Conservation (phyloP, 2,888 invertebrate species). For the Agrotis puta region DNA sequence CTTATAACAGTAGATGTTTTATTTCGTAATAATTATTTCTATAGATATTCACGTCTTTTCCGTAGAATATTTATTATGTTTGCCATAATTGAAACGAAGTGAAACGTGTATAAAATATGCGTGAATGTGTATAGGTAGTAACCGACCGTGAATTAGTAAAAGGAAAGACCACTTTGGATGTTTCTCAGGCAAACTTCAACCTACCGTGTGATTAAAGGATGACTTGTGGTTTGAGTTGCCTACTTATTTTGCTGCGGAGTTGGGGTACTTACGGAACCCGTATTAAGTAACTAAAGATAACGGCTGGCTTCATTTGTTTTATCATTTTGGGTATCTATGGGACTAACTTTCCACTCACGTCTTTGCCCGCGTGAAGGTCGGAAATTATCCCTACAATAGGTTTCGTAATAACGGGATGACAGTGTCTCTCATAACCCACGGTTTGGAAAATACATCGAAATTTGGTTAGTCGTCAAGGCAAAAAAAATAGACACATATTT, state of each 20-base stretch:
- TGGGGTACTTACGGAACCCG: slow-evolving; percentile 40
- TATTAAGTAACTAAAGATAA: slow-evolving; percentile 39
- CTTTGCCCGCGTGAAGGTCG: not conserved
- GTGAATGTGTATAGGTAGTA: slow-evolving; percentile 20
- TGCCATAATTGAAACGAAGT: slow-evolving; percentile 44
- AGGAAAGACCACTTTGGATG: slow-evolving; percentile 45
- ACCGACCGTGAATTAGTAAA: slow-evolving; percentile 52
- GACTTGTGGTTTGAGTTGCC: slow-evolving; percentile 56
- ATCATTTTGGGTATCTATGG: slow-evolving; percentile 18
- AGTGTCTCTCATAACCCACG: not conserved
- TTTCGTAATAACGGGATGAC: not conserved
- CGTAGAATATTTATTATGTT: slow-evolving; percentile 18
- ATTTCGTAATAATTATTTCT: slow-evolving; percentile 2
- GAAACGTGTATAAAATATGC: slow-evolving; percentile 35
- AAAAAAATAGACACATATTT: too few species aligned
- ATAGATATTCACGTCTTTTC: not conserved
- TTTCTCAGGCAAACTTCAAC: slow-evolving; percentile 57
- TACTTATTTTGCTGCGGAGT: slow-evolving; percentile 54
- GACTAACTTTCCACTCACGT: not conserved
- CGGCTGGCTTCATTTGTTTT: slow-evolving; percentile 35
- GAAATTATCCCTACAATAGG: not conserved
- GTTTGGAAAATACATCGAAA: not conserved
- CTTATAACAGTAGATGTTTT: not conserved
- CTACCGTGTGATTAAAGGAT: slow-evolving; percentile 60
- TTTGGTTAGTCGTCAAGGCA: too few species aligned